Conservation (phyloP, 2,888 invertebrate species). For the Atherix ibis region DNA sequence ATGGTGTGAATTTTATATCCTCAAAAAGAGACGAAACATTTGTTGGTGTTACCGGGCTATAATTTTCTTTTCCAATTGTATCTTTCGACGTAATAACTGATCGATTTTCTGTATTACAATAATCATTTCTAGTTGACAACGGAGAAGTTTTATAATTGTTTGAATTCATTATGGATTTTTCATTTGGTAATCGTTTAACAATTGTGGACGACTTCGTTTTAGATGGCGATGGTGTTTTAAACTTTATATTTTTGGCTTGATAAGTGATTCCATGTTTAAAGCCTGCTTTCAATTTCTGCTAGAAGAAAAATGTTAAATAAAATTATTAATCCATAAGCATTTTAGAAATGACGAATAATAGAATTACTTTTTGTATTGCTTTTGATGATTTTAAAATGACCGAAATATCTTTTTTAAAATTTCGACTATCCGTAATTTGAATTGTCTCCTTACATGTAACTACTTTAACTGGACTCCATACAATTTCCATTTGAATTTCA, state of each 20-base stretch:
- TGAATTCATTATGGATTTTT: too few species aligned
- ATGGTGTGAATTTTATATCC: slow-evolving; percentile 28
- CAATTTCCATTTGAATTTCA: slow-evolving; percentile 39
- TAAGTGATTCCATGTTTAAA: slow-evolving; percentile 2
- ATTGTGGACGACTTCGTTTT: too few species aligned
- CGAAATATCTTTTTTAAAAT: slow-evolving; percentile 49
- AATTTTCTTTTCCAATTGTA: slow-evolving; percentile 32
- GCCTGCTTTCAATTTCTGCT: slow-evolving; percentile 6
- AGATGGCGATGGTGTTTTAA: slow-evolving; percentile 24
- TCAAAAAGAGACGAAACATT: slow-evolving; percentile 26
- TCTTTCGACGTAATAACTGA: too few species aligned
- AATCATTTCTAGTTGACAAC: too few species aligned
- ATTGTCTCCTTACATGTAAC: slow-evolving; percentile 45
- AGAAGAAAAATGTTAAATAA: slow-evolving; percentile 24
- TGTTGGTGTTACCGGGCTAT: slow-evolving; percentile 31
- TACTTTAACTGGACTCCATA: slow-evolving; percentile 46
- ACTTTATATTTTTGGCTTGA: slow-evolving; percentile 19
- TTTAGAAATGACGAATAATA: slow-evolving; percentile 20
- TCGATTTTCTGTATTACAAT: too few species aligned
- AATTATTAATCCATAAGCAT: too few species aligned
- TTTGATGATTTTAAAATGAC: slow-evolving; percentile 43
- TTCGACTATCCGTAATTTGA: slow-evolving; percentile 44
- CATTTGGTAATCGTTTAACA: too few species aligned
- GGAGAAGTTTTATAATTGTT: too few species aligned
- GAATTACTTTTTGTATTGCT: background rate